These are phyloP conservation scores for Rhingia rostrata DNA, from an alignment of 2,888 invertebrate genomes.

Conservation along the genomic window DNA sequence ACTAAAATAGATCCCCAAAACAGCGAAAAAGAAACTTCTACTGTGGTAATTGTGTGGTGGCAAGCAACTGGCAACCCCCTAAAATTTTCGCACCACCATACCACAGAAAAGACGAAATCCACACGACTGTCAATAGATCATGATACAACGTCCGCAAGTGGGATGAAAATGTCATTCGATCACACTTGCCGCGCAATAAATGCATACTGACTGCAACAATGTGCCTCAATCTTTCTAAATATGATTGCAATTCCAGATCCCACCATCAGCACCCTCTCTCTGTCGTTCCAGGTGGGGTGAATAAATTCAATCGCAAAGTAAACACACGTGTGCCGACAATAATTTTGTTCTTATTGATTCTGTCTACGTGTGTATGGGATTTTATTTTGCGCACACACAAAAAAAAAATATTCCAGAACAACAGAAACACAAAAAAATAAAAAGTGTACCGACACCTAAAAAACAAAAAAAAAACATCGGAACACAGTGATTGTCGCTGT, in stretches of 20 bases:
- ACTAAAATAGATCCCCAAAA: slow-evolving; percentile 46
- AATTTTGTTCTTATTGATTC: slow-evolving; percentile 64
- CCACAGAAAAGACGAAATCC: background rate
- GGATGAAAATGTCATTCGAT: slow-evolving; percentile 31
- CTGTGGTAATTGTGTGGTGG: slow-evolving; percentile 24
- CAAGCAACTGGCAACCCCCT: slow-evolving; percentile 27
- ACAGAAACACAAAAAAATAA: slow-evolving; percentile 26
- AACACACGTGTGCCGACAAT: slow-evolving; percentile 73
- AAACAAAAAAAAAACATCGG: slow-evolving; percentile 31
- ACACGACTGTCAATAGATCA: background rate
- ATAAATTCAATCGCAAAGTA: slow-evolving; percentile 50
- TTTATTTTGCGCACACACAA: slow-evolving; percentile 13
- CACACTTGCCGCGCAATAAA: slow-evolving; percentile 23
- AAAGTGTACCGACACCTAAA: slow-evolving; percentile 28
- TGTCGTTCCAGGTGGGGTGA: background rate
- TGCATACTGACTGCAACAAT: slow-evolving; percentile 31
- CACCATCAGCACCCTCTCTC: background rate
- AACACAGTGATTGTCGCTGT: slow-evolving; percentile 45
- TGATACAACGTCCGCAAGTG: background rate
- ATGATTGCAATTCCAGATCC: background rate
- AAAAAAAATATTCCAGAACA: slow-evolving; percentile 21
- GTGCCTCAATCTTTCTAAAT: slow-evolving; percentile 13
- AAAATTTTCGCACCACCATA: slow-evolving; percentile 21
- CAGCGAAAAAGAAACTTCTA: slow-evolving; percentile 44
- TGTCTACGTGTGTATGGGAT: slow-evolving; percentile 23